Percentiles rank a stretch among this genome's conserved stretches.
Evolutionary conservation across 2,797 vertebrate genomes (phyloP).

Genomic region (Sebastiscus albofasciatus): DNA sequence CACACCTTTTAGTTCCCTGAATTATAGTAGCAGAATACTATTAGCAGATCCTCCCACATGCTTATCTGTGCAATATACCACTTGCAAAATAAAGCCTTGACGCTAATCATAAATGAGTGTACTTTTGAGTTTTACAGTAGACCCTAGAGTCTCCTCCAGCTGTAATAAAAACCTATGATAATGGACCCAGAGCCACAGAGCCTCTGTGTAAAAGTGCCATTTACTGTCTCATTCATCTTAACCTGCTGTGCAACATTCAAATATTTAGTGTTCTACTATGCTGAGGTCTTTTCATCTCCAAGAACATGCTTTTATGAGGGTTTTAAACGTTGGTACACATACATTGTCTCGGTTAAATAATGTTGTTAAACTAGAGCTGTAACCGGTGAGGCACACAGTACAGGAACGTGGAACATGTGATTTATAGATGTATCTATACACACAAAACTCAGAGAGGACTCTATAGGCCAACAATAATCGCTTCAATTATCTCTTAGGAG

Average conservation of each 20-base stretch:
- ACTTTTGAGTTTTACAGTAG: constrained; percentile 38
- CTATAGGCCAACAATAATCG: constrained; percentile 32
- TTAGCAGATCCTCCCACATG: not conserved
- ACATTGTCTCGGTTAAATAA: not conserved
- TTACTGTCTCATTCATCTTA: constrained; percentile 36
- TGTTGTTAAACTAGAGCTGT: not conserved
- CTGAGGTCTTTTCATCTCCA: not conserved
- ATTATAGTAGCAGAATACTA: not conserved
- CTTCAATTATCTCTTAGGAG: constrained; percentile 15
- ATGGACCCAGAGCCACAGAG: constrained; percentile 40
- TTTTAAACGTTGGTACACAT: not conserved
- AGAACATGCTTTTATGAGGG: constrained; percentile 5
- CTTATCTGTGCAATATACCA: not conserved
- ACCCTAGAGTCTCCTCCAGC: constrained; percentile 6
- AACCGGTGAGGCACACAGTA: not conserved
- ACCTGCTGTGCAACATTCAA: constrained; percentile 12
- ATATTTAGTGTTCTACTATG: not conserved
- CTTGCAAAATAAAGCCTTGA: constrained; percentile 9
- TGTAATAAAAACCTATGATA: constrained; percentile 52
- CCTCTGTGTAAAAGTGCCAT: constrained; percentile 39
- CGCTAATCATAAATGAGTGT: constrained; percentile 35
- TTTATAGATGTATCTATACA: not conserved
- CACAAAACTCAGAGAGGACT: not conserved
- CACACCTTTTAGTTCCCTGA: not conserved
- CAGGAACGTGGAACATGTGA: not conserved